A percentile compares a stretch with the other conserved stretches of the same genome.
Evolutionary conservation across 2,797 vertebrate genomes (phyloP).

Genomic region (Columba guinea): DNA sequence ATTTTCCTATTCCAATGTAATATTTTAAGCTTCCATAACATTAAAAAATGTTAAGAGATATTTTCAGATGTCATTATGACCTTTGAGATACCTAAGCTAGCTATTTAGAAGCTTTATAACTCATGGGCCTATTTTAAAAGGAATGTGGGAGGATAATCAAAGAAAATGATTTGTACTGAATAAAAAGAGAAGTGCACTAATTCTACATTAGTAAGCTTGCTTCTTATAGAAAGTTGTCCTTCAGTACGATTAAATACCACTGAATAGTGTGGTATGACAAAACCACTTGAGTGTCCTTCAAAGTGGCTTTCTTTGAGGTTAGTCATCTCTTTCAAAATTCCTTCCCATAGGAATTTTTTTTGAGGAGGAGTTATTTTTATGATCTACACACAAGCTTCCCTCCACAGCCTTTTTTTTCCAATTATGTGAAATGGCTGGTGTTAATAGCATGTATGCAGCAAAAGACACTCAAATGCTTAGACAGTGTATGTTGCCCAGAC

Average conservation of each 20-base stretch:
- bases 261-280: neutral
- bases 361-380: neutral
- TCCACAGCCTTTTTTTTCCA: neutral
- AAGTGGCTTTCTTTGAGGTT: neutral
- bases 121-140: slow-evolving; percentile 67
- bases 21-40: neutral
- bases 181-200: slow-evolving; percentile 59
- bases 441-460: neutral
- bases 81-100: slow-evolving; percentile 63
- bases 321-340: neutral
- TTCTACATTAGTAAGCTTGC: slow-evolving; percentile 37
- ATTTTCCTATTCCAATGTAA: neutral
- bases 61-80: slow-evolving; percentile 65
- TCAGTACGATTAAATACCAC: slow-evolving; percentile 27
- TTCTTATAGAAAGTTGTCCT: slow-evolving; percentile 60
- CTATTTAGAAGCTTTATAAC: slow-evolving; percentile 60
- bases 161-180: slow-evolving; percentile 54
- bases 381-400: fast-evolving
- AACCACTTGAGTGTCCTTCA: neutral
- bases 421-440: neutral
- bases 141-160: slow-evolving; percentile 68
- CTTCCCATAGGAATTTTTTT: neutral
- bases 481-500: fast-evolving
- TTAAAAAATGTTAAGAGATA: slow-evolving; percentile 41
- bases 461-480: neutral